Evolutionary conservation across 2,888 invertebrate genomes (phyloP).

Genomic region (Dorcus hopei): DNA sequence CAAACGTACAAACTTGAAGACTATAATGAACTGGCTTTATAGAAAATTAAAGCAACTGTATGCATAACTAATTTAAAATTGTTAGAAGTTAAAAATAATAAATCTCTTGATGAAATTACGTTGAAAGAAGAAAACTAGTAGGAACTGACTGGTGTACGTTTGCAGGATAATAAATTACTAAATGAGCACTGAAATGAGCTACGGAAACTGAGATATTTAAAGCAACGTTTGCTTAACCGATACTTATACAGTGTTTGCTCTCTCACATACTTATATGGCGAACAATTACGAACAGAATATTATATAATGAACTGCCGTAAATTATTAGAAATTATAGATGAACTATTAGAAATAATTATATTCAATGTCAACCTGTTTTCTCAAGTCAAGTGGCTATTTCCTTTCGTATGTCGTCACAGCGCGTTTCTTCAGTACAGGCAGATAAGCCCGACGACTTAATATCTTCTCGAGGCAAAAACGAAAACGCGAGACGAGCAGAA

Average conservation of each 20-base stretch:
- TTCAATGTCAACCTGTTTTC: slow-evolving; percentile 1
- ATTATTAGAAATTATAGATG: background rate
- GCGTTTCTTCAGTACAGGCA: too few relatives aligned
- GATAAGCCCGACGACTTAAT: too few relatives aligned
- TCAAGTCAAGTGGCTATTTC: slow-evolving; percentile 1
- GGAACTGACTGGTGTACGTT: background rate
- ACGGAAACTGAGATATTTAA: too few relatives aligned
- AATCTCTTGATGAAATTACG: background rate
- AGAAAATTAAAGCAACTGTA: too few relatives aligned
- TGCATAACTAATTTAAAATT: background rate
- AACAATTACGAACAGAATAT: background rate
- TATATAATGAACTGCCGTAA: background rate
- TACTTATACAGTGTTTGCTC: too few relatives aligned
- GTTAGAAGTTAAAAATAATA: background rate
- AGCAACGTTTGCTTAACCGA: too few relatives aligned
- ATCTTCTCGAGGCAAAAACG: too few relatives aligned
- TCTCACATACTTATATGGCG: background rate
- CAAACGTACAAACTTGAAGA: too few relatives aligned
- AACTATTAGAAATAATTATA: slow-evolving; percentile 1
- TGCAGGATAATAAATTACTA: background rate
- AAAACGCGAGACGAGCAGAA: too few relatives aligned
- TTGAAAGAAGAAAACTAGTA: background rate
- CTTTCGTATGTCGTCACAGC: background rate
- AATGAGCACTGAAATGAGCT: background rate
- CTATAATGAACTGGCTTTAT: too few relatives aligned